A percentile compares a stretch with the other conserved stretches of the same genome.
These are phyloP conservation scores for Drosophila nr. medialis DNA, from an alignment of 2,888 invertebrate genomes.

Conservation along the genomic window DNA sequence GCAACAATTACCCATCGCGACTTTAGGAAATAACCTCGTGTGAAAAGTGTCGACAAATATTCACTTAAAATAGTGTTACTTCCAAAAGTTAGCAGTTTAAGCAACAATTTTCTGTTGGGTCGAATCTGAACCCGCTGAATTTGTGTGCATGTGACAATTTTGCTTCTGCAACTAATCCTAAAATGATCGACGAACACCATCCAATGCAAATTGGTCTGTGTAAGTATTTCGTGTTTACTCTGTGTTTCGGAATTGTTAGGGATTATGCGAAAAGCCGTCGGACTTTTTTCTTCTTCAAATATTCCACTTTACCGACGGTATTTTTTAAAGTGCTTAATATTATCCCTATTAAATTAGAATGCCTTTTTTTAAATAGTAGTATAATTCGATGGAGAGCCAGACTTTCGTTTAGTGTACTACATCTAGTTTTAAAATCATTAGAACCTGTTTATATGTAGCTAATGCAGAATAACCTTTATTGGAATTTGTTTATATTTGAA, in stretches of 20 bases:
- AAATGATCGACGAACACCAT: conserved; percentile 84
- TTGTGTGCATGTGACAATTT: conserved; percentile 33
- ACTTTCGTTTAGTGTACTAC: neutral
- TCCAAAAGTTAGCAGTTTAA: neutral
- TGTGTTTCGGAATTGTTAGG: neutral
- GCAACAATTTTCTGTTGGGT: neutral
- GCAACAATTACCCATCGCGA: conserved; percentile 39
- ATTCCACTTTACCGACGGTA: neutral
- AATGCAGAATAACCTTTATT: neutral
- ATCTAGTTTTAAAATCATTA: neutral
- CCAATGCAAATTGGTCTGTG: conserved; percentile 84
- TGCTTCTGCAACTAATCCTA: neutral
- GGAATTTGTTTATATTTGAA: neutral
- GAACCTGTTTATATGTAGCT: fast-evolving
- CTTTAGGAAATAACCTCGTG: conserved; percentile 6
- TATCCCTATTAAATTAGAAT: neutral
- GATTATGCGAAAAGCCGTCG: conserved; percentile 38
- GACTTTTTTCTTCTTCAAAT: neutral
- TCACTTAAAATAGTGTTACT: neutral
- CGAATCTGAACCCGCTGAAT: neutral
- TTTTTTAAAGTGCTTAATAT: neutral
- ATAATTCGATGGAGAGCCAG: neutral
- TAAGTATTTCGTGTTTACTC: conserved; percentile 73
- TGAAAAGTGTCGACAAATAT: conserved; percentile 28
- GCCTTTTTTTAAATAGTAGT: fast-evolving